Conservation (phyloP, 2,113 vertebrate genomes). For the Pelvicachromis taeniatus region DNA sequence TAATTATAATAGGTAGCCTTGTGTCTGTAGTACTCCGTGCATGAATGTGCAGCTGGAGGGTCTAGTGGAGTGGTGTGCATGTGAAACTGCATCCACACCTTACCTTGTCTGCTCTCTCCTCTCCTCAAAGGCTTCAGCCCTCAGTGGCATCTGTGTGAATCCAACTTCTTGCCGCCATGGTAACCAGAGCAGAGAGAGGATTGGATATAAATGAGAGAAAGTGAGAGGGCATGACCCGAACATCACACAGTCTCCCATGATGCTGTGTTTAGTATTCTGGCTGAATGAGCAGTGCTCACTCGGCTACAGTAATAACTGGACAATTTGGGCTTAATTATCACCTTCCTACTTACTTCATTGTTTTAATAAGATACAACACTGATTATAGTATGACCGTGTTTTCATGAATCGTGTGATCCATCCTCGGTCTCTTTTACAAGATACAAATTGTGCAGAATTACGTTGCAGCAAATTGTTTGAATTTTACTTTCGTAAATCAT, state of each 20-base stretch:
- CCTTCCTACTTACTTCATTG: neutral
- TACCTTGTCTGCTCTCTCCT: constrained; percentile 7
- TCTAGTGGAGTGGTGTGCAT: neutral
- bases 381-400: neutral
- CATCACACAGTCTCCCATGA: constrained; percentile 13
- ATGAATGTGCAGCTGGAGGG: neutral
- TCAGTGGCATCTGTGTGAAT: constrained; percentile 61
- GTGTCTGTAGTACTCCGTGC: neutral
- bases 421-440: neutral
- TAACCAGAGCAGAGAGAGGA: constrained; percentile 41
- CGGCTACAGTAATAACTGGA: neutral
- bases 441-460: neutral
- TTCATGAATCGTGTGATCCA: neutral
- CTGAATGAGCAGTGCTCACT: neutral
- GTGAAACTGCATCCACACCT: constrained; percentile 9
- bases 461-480: neutral
- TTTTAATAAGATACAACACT: neutral
- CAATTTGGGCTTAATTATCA: neutral
- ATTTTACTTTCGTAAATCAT: neutral
- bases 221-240: constrained; percentile 47
- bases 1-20: neutral
- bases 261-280: constrained; percentile 5
- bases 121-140: constrained; percentile 33
- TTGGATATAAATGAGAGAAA: constrained; percentile 48
- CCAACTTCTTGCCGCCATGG: constrained; percentile 63